Percentiles rank a stretch among this genome's conserved stretches.
Conservation (phyloP, 2,888 invertebrate genomes). For the Callinectes sapidus region DNA sequence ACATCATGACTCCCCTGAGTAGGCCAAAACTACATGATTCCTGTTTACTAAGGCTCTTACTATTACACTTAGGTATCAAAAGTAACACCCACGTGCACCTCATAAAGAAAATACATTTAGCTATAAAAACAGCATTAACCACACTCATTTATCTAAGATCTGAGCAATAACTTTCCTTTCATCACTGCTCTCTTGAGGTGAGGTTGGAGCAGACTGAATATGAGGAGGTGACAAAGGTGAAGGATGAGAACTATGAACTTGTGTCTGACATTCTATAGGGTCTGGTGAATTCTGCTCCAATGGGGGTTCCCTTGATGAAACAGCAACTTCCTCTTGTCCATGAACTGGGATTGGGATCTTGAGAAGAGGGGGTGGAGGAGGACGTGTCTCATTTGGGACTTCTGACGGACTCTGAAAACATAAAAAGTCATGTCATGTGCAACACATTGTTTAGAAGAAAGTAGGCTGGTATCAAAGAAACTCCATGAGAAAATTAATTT, state of each 20-base stretch:
- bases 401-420: conserved; percentile 44
- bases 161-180: conserved; percentile 57
- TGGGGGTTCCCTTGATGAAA: not conserved
- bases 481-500: not conserved
- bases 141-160: conserved; percentile 56
- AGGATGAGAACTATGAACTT: not conserved
- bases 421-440: not conserved
- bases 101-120: not conserved
- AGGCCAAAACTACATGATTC: conserved; percentile 44
- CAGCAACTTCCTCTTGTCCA: conserved; percentile 29
- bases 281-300: conserved; percentile 47
- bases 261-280: conserved; percentile 34
- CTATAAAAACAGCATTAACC: conserved; percentile 25
- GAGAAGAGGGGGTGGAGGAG: conserved; percentile 58
- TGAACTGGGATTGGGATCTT: conserved; percentile 56
- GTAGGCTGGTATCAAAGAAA: not conserved
- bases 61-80: conserved; percentile 24
- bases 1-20: conserved; percentile 61
- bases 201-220: conserved; percentile 15
- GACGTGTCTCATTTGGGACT: conserved; percentile 38
- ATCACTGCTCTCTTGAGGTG: conserved; percentile 42
- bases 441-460: not conserved
- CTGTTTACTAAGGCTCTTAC: conserved; percentile 18
- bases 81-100: not conserved
- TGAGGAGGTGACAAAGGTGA: conserved; percentile 18